Percentiles rank a stretch among this genome's conserved stretches.
phyloP scores from a whole-genome alignment of 2,888 invertebrate species.

The Podabrus alpinus region DNA sequence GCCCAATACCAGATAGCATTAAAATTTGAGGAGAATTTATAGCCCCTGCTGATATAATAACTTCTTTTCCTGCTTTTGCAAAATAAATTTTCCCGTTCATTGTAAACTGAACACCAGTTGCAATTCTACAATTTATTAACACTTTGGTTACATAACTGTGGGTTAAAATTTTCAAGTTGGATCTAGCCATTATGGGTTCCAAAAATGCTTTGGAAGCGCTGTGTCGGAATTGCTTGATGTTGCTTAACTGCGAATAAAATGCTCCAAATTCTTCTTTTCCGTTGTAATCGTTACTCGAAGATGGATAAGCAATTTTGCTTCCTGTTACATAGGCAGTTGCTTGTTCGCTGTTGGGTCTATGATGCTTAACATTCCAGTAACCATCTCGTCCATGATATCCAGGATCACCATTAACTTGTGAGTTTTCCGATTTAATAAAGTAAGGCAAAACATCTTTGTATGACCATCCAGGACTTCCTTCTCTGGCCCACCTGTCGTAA shows the following conservation, averaged over 20 bases:
- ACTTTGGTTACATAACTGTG: constrained; percentile 69
- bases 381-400: constrained; percentile 69
- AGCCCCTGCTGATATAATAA: constrained; percentile 76
- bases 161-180: constrained; percentile 72
- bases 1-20: constrained; percentile 81
- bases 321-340: constrained; percentile 67
- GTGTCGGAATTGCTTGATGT: constrained; percentile 71
- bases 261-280: constrained; percentile 67
- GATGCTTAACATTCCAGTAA: constrained; percentile 67
- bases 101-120: constrained; percentile 68
- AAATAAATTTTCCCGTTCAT: constrained; percentile 61
- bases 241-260: constrained; percentile 68
- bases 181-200: constrained; percentile 64
- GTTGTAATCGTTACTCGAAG: constrained; percentile 71
- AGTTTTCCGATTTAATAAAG: constrained; percentile 74
- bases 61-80: constrained; percentile 68
- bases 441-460: constrained; percentile 71
- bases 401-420: constrained; percentile 63
- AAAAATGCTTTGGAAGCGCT: constrained; percentile 79
- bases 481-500: constrained; percentile 74
- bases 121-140: constrained; percentile 62
- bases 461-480: constrained; percentile 79
- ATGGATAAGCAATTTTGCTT: constrained; percentile 66
- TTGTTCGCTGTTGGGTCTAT: constrained; percentile 64
- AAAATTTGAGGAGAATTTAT: constrained; percentile 82